Conservation (phyloP, 2,888 invertebrate species). For the Hypselothyrea guttata region DNA sequence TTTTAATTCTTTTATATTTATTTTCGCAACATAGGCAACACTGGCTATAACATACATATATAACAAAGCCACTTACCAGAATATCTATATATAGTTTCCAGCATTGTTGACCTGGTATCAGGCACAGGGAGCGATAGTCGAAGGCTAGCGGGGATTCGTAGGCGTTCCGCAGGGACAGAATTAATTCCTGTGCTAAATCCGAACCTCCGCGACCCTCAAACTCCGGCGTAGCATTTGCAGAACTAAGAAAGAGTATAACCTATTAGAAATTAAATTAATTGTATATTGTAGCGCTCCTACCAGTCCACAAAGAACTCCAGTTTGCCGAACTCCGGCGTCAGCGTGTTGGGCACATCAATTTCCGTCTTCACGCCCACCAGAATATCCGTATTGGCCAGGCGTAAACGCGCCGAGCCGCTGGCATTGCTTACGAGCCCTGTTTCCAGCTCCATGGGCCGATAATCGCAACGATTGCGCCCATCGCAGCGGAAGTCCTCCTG, state of each 20-base stretch:
- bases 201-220: constrained; percentile 99
- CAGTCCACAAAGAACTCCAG: constrained; percentile 98
- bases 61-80: constrained; percentile 85
- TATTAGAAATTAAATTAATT: background rate
- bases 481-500: constrained; percentile 93
- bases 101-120: constrained; percentile 92
- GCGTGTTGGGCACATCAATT: constrained; percentile 89
- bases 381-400: constrained; percentile 95
- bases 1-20: no score
- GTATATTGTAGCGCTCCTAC: constrained; percentile 83
- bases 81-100: constrained; percentile 98
- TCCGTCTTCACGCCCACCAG: constrained; percentile 96
- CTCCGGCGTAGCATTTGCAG: constrained; percentile 97
- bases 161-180: constrained; percentile 89
- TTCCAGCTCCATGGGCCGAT: constrained; percentile 93
- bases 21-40: no score
- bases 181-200: constrained; percentile 92
- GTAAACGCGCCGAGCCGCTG: constrained; percentile 92
- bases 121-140: constrained; percentile 90
- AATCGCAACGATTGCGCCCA: constrained; percentile 90
- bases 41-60: no score
- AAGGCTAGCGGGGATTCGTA: constrained; percentile 91
- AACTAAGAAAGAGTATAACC: constrained; percentile 84
- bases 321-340: constrained; percentile 90
- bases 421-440: constrained; percentile 92